A percentile compares a stretch with the other conserved stretches of the same genome.
These are phyloP conservation scores for Tapera naevia DNA, from an alignment of 2,797 vertebrate species.

Conservation along the genomic window DNA sequence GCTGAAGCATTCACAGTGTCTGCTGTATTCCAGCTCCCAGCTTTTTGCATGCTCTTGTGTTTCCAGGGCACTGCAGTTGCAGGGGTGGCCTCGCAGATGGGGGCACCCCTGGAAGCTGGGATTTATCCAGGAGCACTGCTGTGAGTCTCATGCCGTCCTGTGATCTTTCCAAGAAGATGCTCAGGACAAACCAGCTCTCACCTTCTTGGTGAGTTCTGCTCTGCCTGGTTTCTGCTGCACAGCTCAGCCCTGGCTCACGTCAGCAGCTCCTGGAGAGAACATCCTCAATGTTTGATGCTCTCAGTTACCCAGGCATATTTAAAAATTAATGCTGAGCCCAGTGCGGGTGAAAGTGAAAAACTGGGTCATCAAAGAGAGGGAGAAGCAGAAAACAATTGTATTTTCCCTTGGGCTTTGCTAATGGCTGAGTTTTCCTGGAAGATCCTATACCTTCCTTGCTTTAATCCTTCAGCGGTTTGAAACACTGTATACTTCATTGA, in stretches of 20 bases:
- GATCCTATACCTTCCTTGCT: background rate
- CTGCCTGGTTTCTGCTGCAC: background rate
- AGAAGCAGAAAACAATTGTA: conserved; percentile 50
- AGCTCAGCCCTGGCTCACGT: background rate
- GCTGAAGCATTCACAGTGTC: background rate
- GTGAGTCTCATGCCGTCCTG: background rate
- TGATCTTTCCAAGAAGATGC: background rate
- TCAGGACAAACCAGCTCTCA: conserved; percentile 53
- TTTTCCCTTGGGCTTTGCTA: conserved; percentile 33
- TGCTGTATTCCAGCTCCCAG: background rate
- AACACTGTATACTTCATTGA: background rate
- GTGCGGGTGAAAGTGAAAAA: conserved; percentile 50
- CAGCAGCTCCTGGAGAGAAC: conserved; percentile 30
- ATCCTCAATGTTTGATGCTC: conserved; percentile 57
- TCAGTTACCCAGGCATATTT: conserved; percentile 62
- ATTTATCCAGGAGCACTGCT: background rate
- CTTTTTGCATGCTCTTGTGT: background rate
- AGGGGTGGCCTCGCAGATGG: background rate
- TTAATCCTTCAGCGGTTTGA: conserved; percentile 18
- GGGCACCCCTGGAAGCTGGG: background rate
- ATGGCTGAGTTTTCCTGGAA: background rate
- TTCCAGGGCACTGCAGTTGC: background rate
- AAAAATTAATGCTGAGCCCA: conserved; percentile 60
- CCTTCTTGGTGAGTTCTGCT: background rate
- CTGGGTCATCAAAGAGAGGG: conserved; percentile 54